A percentile compares a stretch with the other conserved stretches of the same genome.
Conservation (phyloP, 1,140 invertebrate species). For the Anastrepha ludens region DNA sequence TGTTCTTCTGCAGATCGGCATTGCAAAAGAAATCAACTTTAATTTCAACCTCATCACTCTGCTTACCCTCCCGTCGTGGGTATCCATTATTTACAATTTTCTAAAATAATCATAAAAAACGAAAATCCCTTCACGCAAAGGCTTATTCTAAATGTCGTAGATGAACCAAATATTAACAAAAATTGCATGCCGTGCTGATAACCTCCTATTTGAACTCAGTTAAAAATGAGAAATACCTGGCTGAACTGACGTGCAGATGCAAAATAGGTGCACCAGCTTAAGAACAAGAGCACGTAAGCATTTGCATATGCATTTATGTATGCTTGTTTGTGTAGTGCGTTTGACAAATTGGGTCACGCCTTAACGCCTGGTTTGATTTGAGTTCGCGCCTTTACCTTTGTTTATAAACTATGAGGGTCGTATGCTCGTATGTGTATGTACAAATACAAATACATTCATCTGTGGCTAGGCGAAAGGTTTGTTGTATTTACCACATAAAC, state of each 20-base stretch:
- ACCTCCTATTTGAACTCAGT: neutral
- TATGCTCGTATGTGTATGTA: no score
- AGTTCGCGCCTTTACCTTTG: neutral
- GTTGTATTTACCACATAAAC: neutral
- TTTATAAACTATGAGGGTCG: neutral
- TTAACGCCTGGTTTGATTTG: constrained; percentile 29
- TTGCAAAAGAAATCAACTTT: no score
- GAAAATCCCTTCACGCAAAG: no score
- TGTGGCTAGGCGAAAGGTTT: neutral
- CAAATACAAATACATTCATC: neutral
- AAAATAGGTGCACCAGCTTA: neutral
- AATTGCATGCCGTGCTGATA: neutral
- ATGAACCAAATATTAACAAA: no score
- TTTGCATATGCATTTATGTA: neutral
- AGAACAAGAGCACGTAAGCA: neutral
- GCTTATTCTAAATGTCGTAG: no score
- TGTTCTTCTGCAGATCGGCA: no score
- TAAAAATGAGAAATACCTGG: neutral
- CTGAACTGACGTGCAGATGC: neutral
- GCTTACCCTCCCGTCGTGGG: no score
- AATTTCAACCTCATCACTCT: no score
- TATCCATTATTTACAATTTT: no score
- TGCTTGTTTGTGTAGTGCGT: neutral
- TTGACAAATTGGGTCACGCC: constrained; percentile 41
- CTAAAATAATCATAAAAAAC: no score